A percentile compares a stretch with the other conserved stretches of the same genome.
phyloP scores from a whole-genome alignment of 2,888 invertebrate species.

The Himalopsyche anomala region DNA sequence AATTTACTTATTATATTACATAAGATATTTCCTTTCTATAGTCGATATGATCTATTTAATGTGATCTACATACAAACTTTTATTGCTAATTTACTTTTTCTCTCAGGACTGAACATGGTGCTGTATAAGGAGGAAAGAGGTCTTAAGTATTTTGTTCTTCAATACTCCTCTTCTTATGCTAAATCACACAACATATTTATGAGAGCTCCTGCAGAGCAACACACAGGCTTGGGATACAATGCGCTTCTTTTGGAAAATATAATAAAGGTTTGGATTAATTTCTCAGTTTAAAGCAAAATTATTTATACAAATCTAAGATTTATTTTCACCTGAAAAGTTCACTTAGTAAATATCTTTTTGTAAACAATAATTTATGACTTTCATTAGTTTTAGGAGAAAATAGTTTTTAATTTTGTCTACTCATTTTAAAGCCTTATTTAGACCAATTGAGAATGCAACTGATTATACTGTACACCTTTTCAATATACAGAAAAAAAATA shows the following conservation, averaged over 20 bases:
- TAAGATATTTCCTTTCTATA: too few species aligned
- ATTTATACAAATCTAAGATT: neutral
- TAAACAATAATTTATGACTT: too few species aligned
- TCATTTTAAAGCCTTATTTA: too few species aligned
- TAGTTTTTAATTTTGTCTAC: too few species aligned
- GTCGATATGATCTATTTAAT: too few species aligned
- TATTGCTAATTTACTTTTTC: neutral
- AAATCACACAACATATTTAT: neutral
- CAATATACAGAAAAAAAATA: too few species aligned
- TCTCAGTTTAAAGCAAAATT: neutral
- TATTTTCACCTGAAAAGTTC: neutral
- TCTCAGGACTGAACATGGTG: neutral
- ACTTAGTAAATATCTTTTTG: too few species aligned
- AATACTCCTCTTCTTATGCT: neutral
- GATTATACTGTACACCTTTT: too few species aligned
- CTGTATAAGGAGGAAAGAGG: neutral
- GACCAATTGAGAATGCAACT: too few species aligned
- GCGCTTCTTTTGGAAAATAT: slow-evolving; percentile 27
- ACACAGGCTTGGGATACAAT: neutral
- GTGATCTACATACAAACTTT: too few species aligned
- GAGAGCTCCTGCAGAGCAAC: neutral
- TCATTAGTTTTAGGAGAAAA: too few species aligned
- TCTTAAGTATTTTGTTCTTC: neutral
- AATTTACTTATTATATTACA: too few species aligned
- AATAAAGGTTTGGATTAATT: neutral